Conservation (phyloP, 2,113 vertebrate genomes). For the Chauna torquata region DNA sequence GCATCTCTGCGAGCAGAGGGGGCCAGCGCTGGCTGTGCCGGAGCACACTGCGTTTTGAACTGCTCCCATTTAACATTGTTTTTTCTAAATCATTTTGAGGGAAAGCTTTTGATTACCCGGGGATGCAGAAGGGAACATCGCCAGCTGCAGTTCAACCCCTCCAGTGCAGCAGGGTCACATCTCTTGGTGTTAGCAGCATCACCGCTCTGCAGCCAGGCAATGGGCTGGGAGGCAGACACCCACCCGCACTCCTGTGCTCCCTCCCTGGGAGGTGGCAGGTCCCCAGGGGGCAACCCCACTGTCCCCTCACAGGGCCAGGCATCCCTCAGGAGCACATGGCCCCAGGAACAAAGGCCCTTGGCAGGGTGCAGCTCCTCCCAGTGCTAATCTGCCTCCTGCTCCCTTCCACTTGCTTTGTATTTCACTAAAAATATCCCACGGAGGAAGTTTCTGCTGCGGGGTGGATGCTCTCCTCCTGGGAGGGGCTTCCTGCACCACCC, state of each 20-base stretch:
- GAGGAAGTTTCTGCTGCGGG: constrained; percentile 48
- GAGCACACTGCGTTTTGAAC: background rate
- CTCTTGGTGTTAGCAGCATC: background rate
- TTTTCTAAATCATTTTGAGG: background rate
- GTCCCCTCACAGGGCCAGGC: rapidly evolving
- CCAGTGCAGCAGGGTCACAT: background rate
- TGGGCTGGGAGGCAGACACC: background rate
- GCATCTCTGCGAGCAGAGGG: background rate
- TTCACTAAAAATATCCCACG: constrained; percentile 54
- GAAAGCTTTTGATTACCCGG: background rate
- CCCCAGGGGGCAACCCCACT: background rate
- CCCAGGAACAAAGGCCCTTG: constrained; percentile 29
- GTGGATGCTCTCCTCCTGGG: constrained; percentile 67
- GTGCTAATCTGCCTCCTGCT: constrained; percentile 49
- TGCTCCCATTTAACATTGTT: background rate
- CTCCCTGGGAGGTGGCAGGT: background rate
- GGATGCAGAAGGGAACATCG: background rate
- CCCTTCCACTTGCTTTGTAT: constrained; percentile 59
- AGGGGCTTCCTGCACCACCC: constrained; percentile 65
- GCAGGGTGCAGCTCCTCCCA: constrained; percentile 18
- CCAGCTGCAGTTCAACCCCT: background rate
- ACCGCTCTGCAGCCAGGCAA: rapidly evolving
- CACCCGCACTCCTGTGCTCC: rapidly evolving
- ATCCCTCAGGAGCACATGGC: background rate
- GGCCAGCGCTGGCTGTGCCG: background rate